Conservation (phyloP, 2,797 vertebrate genomes). For the Lycodopsis pacificus region DNA sequence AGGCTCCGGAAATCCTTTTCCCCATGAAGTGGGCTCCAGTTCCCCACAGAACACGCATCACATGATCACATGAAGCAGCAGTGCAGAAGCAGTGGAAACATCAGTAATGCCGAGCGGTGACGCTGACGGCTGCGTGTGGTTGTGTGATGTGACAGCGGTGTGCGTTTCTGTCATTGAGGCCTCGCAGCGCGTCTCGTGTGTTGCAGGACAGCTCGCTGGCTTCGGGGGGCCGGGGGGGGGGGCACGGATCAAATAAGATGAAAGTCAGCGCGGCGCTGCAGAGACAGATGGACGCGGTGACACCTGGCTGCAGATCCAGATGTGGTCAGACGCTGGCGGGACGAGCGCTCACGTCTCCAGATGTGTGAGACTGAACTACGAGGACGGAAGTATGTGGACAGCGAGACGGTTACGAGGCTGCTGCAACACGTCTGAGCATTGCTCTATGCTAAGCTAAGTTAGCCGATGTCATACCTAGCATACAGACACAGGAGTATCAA, state of each 20-base stretch:
- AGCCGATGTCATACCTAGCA: not conserved
- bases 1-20: too few relatives aligned
- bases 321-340: too few relatives aligned
- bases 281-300: slow-evolving; percentile 71
- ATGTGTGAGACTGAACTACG: not conserved
- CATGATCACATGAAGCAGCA: slow-evolving; percentile 3
- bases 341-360: too few relatives aligned
- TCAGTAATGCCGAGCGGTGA: not conserved
- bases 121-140: slow-evolving; percentile 6
- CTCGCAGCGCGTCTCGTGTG: too few relatives aligned
- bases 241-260: slow-evolving; percentile 65
- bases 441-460: not conserved
- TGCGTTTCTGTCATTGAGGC: slow-evolving; percentile 16
- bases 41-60: not conserved
- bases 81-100: not conserved
- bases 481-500: not conserved
- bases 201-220: slow-evolving; percentile 64
- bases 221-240: not conserved
- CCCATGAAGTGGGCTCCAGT: not conserved
- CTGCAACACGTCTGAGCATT: not conserved
- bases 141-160: not conserved
- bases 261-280: slow-evolving; percentile 51
- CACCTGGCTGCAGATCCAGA: slow-evolving; percentile 44
- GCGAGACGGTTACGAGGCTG: accelerated
- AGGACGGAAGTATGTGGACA: not conserved